Percentiles rank a stretch among this genome's conserved stretches.
Evolutionary conservation across 2,888 invertebrate species (phyloP).

Genomic region (Gisinianus flammeolus): DNA sequence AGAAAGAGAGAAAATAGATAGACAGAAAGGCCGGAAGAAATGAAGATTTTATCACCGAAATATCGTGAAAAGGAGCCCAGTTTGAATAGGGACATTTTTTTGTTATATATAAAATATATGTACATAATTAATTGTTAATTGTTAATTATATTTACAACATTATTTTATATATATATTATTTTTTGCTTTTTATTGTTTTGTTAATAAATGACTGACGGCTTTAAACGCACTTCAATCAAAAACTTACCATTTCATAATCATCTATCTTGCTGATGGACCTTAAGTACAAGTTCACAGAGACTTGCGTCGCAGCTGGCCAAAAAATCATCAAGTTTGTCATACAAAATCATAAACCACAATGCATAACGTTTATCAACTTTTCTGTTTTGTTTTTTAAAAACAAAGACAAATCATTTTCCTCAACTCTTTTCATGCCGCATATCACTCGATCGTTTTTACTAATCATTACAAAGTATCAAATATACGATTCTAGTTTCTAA

Average conservation of each 20-base stretch:
- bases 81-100: not conserved
- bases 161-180: not conserved
- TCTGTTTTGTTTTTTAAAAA: too few species aligned
- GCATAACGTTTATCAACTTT: conserved; percentile 22
- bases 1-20: not conserved
- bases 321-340: conserved; percentile 38
- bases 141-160: not conserved
- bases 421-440: not conserved
- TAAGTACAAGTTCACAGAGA: conserved; percentile 92
- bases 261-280: conserved; percentile 99
- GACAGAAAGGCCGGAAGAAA: not conserved
- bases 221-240: conserved; percentile 26
- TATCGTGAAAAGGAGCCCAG: too few species aligned
- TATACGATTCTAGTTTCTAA: too few species aligned
- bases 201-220: conserved; percentile 1
- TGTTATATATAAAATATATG: too few species aligned
- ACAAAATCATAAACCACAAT: conserved; percentile 37
- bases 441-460: too few species aligned
- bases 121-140: too few species aligned
- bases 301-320: conserved; percentile 63
- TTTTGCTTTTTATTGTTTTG: not conserved
- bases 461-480: too few species aligned
- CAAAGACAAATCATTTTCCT: not conserved
- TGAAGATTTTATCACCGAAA: too few species aligned
- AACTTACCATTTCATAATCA: conserved; percentile 90